Base-by-base conservation (phyloP, 92 coral and sea anemone species). In the Isaurus tuberculatus region DNA sequence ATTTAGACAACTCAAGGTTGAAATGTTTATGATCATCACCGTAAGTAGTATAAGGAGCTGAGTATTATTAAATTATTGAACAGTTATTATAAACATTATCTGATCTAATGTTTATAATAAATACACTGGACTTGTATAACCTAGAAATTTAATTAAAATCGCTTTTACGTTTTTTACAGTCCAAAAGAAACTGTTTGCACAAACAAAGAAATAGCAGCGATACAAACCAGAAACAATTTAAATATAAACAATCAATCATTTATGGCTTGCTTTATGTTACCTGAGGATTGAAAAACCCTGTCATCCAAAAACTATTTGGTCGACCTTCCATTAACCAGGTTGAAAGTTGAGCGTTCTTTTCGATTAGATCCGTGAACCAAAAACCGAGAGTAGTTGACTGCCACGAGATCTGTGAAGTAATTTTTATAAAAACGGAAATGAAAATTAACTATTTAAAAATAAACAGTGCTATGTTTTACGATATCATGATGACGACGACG, bases 281-380 rank as follows among this genome's bases (percentile, higher is more conserved):
- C 94, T 97, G 99, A 22, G 99, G 99, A 44, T 97, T 97, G 84
- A 97, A 97, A 89, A 97, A 97, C 17, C 99, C 99, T 19, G 99
- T 97, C 99, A 97, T 97, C 99, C 99, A 97, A 79, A 97, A 97
- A 44, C 91, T 88, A 30, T 28, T 85, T 13, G 99, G 99, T 85
- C 99, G 87, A 22, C 99, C 99, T 5, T 97, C 99, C 83, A 94
- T 92, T 67, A 97, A 83, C 99, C 99, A 97, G 0, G 97, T 48
- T 1, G 91, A 91, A 87, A 96, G 94, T 91, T 96, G 99, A 48
- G 87, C 86, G 70, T 94, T 96, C 14, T 98, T 90, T 70, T 96
- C 99, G 30, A 96, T 96, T 25, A 96, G 82, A 81, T 94, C 99
- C 5, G 99, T 96, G 81, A 96, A 96, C 99, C 99, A 96, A 90